Conservation (phyloP, 2,888 invertebrate genomes). For the Agrilus cyanescens region DNA sequence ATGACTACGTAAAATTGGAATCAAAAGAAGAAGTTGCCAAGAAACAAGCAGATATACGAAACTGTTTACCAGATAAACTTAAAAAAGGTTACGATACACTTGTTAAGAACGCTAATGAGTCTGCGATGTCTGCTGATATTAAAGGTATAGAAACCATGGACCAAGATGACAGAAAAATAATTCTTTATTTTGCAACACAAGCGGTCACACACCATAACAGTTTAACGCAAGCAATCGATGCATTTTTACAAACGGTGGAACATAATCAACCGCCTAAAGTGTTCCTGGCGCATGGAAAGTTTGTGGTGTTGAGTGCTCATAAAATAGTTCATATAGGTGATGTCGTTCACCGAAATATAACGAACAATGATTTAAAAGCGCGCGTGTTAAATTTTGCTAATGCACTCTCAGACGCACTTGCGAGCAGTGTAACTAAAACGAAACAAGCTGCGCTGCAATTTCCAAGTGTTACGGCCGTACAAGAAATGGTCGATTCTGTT, state of each 20-base stretch:
- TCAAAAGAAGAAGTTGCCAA: constrained; percentile 60
- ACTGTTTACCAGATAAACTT: constrained; percentile 59
- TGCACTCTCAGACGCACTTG: constrained; percentile 67
- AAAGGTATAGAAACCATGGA: constrained; percentile 43
- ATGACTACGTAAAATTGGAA: constrained; percentile 82
- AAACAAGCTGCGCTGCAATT: constrained; percentile 86
- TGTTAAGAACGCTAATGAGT: constrained; percentile 59
- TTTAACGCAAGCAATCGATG: constrained; percentile 81
- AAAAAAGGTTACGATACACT: constrained; percentile 65
- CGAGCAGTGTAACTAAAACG: constrained; percentile 74
- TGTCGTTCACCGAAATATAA: constrained; percentile 77
- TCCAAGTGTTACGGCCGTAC: constrained; percentile 80
- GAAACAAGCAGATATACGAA: constrained; percentile 61
- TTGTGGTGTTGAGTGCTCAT: constrained; percentile 88
- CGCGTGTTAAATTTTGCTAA: constrained; percentile 67
- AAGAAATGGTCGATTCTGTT: constrained; percentile 88
- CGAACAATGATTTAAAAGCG: constrained; percentile 59
- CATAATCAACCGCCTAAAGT: constrained; percentile 89
- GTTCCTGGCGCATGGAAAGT: constrained; percentile 88
- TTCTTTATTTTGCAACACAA: constrained; percentile 81
- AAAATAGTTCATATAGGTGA: constrained; percentile 91
- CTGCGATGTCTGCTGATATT: constrained; percentile 42
- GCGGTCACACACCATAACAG: constrained; percentile 74
- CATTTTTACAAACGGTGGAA: constrained; percentile 82
- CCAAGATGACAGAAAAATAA: constrained; percentile 69